Conservation (phyloP, 2,797 vertebrate species). For the Pseudopleuronectes americanus region DNA sequence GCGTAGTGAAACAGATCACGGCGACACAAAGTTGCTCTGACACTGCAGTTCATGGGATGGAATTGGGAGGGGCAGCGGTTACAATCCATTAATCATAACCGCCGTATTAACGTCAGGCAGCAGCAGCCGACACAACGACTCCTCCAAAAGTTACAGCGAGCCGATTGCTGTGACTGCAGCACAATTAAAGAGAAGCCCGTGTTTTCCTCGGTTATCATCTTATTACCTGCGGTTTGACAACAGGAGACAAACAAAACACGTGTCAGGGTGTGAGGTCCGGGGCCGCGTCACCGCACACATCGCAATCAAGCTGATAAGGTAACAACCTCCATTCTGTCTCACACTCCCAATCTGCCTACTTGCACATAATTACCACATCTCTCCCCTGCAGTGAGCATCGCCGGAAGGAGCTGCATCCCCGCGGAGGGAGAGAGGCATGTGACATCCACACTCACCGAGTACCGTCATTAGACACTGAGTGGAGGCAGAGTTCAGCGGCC, state of each 20-base stretch:
- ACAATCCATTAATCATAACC: constrained; percentile 66
- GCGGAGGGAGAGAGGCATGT: constrained; percentile 50
- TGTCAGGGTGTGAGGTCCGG: constrained; percentile 13
- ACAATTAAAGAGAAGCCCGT: constrained; percentile 30
- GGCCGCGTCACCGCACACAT: constrained; percentile 23
- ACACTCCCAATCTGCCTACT: constrained; percentile 55
- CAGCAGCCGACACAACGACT: background rate
- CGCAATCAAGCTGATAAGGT: constrained; percentile 55
- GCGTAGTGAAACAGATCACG: constrained; percentile 58
- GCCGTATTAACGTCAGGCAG: constrained; percentile 36
- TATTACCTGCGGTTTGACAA: constrained; percentile 32
- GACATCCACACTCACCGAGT: constrained; percentile 47
- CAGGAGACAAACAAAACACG: constrained; percentile 18
- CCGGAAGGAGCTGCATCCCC: constrained; percentile 31
- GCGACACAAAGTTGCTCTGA: constrained; percentile 65
- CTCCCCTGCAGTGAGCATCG: constrained; percentile 40
- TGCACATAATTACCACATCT: constrained; percentile 64
- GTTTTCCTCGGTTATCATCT: constrained; percentile 6
- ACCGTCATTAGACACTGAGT: constrained; percentile 69
- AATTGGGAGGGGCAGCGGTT: constrained; percentile 24
- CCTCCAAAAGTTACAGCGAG: background rate
- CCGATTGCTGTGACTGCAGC: background rate
- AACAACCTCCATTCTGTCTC: constrained; percentile 50
- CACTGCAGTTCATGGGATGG: constrained; percentile 50
- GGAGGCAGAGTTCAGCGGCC: constrained; percentile 71